phyloP scores from a whole-genome alignment of 1,140 invertebrate species.

The Cyclargus thomasi region DNA sequence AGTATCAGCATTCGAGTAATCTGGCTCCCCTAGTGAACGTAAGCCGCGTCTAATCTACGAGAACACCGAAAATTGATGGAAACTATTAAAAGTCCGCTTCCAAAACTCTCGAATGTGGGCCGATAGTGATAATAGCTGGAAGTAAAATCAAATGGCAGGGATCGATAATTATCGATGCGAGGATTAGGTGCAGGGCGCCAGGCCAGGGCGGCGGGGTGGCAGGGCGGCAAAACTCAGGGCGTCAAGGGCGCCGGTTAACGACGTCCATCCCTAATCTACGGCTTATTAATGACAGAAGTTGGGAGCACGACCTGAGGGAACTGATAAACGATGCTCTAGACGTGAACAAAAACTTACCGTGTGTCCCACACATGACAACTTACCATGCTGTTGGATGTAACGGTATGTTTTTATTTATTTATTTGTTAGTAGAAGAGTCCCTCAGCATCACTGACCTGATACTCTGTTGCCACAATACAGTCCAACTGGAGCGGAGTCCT shows the following conservation, averaged over 20 bases:
- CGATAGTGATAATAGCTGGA: neutral
- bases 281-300: constrained; percentile 9
- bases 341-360: no score
- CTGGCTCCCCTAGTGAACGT: neutral
- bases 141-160: neutral
- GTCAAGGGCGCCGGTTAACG: neutral
- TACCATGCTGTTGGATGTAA: no score
- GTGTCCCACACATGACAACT: no score
- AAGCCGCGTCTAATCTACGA: neutral
- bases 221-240: no score
- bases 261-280: constrained; percentile 2
- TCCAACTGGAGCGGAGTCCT: no score
- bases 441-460: no score
- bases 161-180: neutral
- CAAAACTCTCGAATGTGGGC: neutral
- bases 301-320: no score
- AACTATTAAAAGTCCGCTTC: neutral
- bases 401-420: no score
- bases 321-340: no score
- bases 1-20: neutral
- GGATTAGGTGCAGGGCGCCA: neutral
- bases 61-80: neutral
- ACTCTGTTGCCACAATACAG: no score
- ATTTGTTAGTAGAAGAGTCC: no score
- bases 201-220: neutral